These are phyloP conservation scores for Anarhynchus alexandrinus DNA, from an alignment of 2,113 vertebrate species.

Conservation along the genomic window DNA sequence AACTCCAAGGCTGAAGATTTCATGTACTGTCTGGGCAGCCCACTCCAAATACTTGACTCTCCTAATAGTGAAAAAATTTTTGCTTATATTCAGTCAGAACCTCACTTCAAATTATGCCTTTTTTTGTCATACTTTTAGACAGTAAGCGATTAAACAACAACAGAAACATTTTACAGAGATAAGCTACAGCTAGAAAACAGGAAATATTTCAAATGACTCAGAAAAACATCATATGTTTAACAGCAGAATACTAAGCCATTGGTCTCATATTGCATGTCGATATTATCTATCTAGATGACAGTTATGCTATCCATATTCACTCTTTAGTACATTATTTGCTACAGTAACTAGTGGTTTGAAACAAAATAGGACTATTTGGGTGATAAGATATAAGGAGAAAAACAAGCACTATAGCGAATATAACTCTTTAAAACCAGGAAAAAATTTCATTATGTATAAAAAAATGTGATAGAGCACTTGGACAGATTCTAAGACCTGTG, in stretches of 20 bases:
- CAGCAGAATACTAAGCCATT: neutral
- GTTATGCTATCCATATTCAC: neutral
- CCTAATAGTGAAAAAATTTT: neutral
- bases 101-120: neutral
- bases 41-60: neutral
- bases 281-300: neutral
- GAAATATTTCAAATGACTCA: neutral
- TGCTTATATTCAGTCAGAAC: neutral
- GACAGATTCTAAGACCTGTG: neutral
- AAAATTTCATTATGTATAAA: neutral
- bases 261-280: neutral
- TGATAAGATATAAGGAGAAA: neutral
- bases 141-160: neutral
- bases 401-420: rapidly evolving
- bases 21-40: neutral
- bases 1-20: neutral
- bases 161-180: neutral
- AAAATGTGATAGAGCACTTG: neutral
- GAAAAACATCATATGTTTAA: neutral
- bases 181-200: neutral
- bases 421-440: neutral
- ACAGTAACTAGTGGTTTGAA: neutral
- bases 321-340: neutral
- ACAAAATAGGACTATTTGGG: neutral
- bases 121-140: neutral